These are phyloP conservation scores for Amblyopsis hoosieri DNA, from an alignment of 2,797 vertebrate species.

Conservation along the genomic window DNA sequence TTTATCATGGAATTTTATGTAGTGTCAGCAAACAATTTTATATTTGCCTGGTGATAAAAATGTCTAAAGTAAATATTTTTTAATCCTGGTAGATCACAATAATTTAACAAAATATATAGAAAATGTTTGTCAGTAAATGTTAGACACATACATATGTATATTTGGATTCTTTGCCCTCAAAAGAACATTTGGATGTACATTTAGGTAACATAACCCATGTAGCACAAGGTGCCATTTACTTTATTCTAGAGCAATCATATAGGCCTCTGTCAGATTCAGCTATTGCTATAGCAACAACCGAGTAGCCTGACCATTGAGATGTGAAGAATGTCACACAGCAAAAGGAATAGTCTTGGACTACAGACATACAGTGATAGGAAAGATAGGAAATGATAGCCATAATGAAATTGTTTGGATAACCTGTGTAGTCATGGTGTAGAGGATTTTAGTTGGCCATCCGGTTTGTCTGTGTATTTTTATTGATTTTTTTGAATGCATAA, in stretches of 20 bases:
- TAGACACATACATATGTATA: background rate
- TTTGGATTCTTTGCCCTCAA: background rate
- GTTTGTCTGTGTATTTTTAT: constrained; percentile 9
- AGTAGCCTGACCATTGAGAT: constrained; percentile 75
- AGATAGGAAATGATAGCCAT: constrained; percentile 19
- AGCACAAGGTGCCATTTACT: constrained; percentile 73
- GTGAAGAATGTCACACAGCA: constrained; percentile 76
- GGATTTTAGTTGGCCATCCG: constrained; percentile 26
- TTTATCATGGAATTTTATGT: too few species aligned
- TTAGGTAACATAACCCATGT: constrained; percentile 27
- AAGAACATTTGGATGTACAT: constrained; percentile 10
- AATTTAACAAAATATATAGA: too few species aligned
- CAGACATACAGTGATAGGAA: constrained; percentile 55
- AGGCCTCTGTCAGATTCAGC: constrained; percentile 80
- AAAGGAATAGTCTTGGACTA: constrained; percentile 49
- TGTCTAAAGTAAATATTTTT: background rate
- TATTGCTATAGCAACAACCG: constrained; percentile 88
- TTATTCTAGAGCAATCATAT: constrained; percentile 79
- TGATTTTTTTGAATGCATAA: background rate
- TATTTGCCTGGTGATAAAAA: background rate
- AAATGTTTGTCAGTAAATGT: background rate
- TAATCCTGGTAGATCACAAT: background rate
- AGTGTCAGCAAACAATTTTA: background rate
- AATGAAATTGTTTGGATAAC: too few species aligned
- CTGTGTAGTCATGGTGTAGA: constrained; percentile 32